Base-by-base conservation (phyloP, 2,797 vertebrate genomes). In the Smutsia gigantea region DNA sequence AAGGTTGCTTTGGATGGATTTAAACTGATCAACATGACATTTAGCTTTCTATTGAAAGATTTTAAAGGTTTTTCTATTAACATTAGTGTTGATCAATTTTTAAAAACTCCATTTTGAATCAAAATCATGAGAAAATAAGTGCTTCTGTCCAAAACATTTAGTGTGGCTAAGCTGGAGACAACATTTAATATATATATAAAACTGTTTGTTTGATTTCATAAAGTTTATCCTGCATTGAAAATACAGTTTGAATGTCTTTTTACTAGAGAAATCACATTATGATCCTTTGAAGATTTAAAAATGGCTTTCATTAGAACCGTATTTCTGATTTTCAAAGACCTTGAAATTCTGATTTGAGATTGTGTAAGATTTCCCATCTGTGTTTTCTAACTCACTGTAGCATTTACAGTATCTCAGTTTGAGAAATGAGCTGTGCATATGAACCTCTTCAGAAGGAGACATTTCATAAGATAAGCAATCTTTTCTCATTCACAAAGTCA, bases 401-500 rank as follows among this genome's bases (percentile, higher is more conserved):
- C 21, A 63, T 68, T 82, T 77, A 42, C 4, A 91, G 49, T 71
- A 82, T 66, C 39, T 88, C 17, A 37, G 27, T 75, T 66, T 94
- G 63, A 92, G 68, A 84, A 96, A 87, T 89, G 27, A 71, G 84
- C 29, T 64, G 21, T 61, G 8, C 51, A 77, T 71, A 69, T 57
- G 69, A 85, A 66, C 11, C n/a, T 90, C 29, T 95, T 94, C 74
- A 27, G 37, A 92, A 63, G 57, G 29, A 96, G 64, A 72, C 3
- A 2, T 85, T 94, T 86, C 12, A 51, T 71, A 79, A 42, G n/a
- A 85, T 88, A 93, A 68, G 87, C 9, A 74, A 74, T 78, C 14
- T 63, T 95, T 91, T 84, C 18, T 61, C 23, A 78, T 79, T 92
- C 18, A 66, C 75, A 92, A 84, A 96, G 57, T 61, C 25, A 87